Evolutionary conservation across 2,888 invertebrate genomes (phyloP).

Genomic region (Epinotia bilunana): DNA sequence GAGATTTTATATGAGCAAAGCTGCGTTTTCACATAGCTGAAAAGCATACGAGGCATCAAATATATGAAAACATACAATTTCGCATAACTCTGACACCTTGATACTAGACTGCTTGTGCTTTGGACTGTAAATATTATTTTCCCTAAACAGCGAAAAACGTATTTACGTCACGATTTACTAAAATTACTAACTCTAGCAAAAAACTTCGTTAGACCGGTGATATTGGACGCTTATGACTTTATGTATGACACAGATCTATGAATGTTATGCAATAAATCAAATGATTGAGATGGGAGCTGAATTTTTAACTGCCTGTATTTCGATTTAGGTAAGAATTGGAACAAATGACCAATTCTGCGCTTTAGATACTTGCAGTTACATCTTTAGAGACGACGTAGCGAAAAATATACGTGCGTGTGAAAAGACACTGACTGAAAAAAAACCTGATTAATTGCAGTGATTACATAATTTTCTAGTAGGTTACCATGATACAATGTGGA

Average conservation of each 20-base stretch:
- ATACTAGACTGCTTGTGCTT: not conserved
- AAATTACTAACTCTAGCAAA: slow-evolving; percentile 1
- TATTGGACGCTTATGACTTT: slow-evolving; percentile 24
- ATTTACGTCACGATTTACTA: slow-evolving; percentile 2
- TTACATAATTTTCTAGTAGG: not conserved
- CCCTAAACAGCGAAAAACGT: slow-evolving; percentile 9
- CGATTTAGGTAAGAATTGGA: not conserved
- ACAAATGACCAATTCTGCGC: not conserved
- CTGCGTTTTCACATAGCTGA: too few species aligned
- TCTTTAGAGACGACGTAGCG: too few species aligned
- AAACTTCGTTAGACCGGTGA: slow-evolving; percentile 9
- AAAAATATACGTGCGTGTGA: too few species aligned
- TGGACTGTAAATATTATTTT: not conserved
- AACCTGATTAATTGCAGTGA: not conserved
- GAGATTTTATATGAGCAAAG: too few species aligned
- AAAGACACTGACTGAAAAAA: not conserved
- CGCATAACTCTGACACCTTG: too few species aligned
- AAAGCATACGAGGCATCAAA: too few species aligned
- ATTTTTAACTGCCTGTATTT: too few species aligned
- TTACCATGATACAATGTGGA: not conserved
- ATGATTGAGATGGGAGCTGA: too few species aligned
- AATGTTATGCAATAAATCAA: not conserved
- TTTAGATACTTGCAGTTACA: too few species aligned
- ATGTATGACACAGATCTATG: slow-evolving; percentile 19
- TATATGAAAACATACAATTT: not conserved